These are phyloP conservation scores for Camptogramma bilineatum DNA, from an alignment of 2,888 invertebrate species.

Conservation along the genomic window DNA sequence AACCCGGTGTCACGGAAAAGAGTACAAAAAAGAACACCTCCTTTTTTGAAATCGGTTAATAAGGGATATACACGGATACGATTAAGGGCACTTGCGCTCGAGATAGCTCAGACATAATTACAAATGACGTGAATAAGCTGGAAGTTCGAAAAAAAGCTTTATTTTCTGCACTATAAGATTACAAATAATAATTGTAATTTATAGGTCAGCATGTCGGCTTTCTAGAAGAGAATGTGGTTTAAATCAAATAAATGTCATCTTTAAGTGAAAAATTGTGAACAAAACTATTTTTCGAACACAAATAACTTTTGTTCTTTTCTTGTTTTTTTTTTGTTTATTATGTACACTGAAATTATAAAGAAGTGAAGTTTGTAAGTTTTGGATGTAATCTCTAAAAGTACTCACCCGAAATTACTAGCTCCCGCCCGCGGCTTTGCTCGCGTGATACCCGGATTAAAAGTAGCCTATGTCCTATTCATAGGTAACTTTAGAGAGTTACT, in stretches of 20 bases:
- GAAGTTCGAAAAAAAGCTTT: constrained; percentile 2
- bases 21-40: constrained; percentile 11
- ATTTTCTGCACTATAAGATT: not conserved
- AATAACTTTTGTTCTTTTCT: too few relatives aligned
- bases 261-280: not conserved
- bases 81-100: constrained; percentile 22
- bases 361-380: too few relatives aligned
- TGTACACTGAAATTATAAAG: too few relatives aligned
- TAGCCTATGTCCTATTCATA: too few relatives aligned
- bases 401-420: too few relatives aligned
- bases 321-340: too few relatives aligned
- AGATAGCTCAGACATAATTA: constrained; percentile 12
- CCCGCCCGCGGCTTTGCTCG: too few relatives aligned
- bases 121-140: not conserved
- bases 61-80: constrained; percentile 19
- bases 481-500: too few relatives aligned
- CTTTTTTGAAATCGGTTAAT: too few relatives aligned
- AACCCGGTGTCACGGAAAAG: constrained; percentile 13
- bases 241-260: constrained; percentile 3
- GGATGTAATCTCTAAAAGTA: too few relatives aligned
- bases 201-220: not conserved
- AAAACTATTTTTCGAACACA: not conserved
- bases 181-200: not conserved
- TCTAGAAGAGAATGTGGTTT: constrained; percentile 5
- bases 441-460: too few relatives aligned